Percentiles rank a stretch among this genome's conserved stretches.
These are phyloP conservation scores for Aythya baeri DNA, from an alignment of 2,113 vertebrate species.

Conservation along the genomic window DNA sequence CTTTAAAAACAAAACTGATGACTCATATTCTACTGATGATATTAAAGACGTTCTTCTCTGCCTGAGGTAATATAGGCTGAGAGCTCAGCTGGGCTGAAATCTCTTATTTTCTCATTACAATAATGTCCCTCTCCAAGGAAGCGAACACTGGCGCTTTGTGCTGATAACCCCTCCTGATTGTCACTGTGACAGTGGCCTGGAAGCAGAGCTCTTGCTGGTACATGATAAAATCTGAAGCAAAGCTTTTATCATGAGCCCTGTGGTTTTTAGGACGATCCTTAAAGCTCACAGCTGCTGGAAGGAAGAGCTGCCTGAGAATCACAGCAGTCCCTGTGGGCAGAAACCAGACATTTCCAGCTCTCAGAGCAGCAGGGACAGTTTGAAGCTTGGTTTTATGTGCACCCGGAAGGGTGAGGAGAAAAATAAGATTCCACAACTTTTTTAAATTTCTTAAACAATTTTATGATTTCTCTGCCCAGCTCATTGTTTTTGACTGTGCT, in stretches of 20 bases:
- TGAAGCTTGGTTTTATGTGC: neutral
- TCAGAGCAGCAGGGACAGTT: neutral
- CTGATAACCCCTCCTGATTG: neutral
- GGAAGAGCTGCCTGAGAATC: neutral
- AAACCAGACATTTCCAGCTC: neutral
- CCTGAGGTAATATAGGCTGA: neutral
- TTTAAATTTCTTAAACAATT: rapidly evolving
- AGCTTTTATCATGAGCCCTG: neutral
- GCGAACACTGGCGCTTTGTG: neutral
- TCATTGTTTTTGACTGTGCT: neutral
- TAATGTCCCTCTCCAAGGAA: neutral
- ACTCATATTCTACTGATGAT: neutral
- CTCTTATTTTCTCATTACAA: neutral
- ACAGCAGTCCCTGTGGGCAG: neutral
- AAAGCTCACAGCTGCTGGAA: neutral
- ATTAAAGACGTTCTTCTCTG: constrained; percentile 27
- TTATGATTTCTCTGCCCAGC: neutral
- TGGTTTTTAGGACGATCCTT: neutral
- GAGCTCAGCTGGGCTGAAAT: neutral
- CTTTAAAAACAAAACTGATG: neutral
- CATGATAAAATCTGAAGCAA: neutral
- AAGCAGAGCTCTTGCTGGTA: neutral
- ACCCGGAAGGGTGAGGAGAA: neutral
- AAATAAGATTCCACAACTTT: neutral
- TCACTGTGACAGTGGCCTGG: neutral